These are phyloP conservation scores for Eunapius fragilis DNA, from an alignment of 37 sponge, comb jelly and placozoan species.

Conservation along the genomic window DNA sequence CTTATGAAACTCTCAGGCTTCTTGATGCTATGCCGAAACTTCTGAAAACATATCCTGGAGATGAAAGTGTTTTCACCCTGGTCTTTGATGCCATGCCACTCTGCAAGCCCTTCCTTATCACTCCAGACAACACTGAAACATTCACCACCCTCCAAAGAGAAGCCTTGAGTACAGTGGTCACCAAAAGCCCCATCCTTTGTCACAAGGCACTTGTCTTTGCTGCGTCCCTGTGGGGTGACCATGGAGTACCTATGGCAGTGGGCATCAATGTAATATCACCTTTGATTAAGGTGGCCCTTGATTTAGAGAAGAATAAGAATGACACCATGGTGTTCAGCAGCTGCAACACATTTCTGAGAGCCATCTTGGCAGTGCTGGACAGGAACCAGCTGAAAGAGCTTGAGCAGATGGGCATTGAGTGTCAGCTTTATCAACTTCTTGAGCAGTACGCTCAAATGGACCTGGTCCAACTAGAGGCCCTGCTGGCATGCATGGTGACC, in stretches of 20 bases:
- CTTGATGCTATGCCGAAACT: background rate
- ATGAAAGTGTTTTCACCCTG: background rate
- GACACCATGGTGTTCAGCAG: background rate
- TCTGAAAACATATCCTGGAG: background rate
- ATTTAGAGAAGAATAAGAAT: background rate
- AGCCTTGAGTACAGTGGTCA: background rate
- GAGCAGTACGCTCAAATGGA: slow-evolving; percentile 20
- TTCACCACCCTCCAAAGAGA: background rate
- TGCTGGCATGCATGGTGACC: slow-evolving; percentile 27
- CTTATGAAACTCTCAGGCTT: background rate
- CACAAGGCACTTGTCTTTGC: background rate
- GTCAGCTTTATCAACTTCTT: slow-evolving; percentile 14
- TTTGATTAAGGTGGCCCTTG: slow-evolving; percentile 23
- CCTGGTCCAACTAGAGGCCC: slow-evolving; percentile 1
- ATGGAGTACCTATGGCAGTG: slow-evolving; percentile 4
- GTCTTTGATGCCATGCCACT: background rate
- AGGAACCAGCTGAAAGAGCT: slow-evolving; percentile 35
- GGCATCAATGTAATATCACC: slow-evolving; percentile 21
- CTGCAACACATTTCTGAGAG: slow-evolving; percentile 14
- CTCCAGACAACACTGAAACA: background rate
- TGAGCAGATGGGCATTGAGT: slow-evolving; percentile 17
- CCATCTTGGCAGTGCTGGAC: slow-evolving; percentile 21
- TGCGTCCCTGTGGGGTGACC: background rate
- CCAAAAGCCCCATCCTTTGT: background rate
- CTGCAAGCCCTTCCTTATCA: background rate